Evolutionary conservation across 2,113 vertebrate species (phyloP), one percentile per base, ranked within the genome.

Genomic region (Oreochromis spilurus): DNA sequence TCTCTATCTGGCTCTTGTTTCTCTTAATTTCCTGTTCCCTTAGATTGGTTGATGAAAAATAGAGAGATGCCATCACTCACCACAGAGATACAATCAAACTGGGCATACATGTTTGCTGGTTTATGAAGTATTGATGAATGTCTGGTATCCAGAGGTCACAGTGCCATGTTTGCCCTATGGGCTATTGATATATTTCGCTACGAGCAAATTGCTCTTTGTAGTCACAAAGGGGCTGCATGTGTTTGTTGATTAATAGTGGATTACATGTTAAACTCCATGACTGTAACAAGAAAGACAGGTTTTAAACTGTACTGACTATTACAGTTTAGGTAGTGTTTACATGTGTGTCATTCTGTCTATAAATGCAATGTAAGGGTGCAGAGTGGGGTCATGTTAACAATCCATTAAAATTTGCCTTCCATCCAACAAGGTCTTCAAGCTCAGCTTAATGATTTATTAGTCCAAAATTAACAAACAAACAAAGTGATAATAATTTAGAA

Each of bases 91-190:
- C 9, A 7, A 87, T 91, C 90, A 72, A 83, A 82, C 38, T 29
- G 54, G 62, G 62, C 57, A 72, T 70, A 87, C 65, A 79, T 90
- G 84, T 93, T 88, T 91, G 81, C 86, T 55, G 6, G 78, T 80
- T 89, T 82, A 89, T 94, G 80, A 89, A 89, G 84, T 91, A 93
- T 93, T 90, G 89, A 93, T 91, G 84, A 89, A 72, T 87, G 75
- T 88, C 38, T 24, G 70, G 62, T 24, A 86, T 79, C 81, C 65
- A 55, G 21, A 88, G 85, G 55, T 17, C 8, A 13, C 34, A 31
- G 24, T 81, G 84, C 85, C 67, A 43, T 77, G 72, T 77, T 77
- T 34, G 72, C 72, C 45, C 72, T 89, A 89, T 84, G 48, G 38
- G 36, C 55, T 87, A 90, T 89, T 92, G 92, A 93, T 93, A 83